Evolutionary conservation across 1,140 invertebrate genomes (phyloP), one percentile per base, ranked within the genome.

Genomic region (Ceratina calcarata): DNA sequence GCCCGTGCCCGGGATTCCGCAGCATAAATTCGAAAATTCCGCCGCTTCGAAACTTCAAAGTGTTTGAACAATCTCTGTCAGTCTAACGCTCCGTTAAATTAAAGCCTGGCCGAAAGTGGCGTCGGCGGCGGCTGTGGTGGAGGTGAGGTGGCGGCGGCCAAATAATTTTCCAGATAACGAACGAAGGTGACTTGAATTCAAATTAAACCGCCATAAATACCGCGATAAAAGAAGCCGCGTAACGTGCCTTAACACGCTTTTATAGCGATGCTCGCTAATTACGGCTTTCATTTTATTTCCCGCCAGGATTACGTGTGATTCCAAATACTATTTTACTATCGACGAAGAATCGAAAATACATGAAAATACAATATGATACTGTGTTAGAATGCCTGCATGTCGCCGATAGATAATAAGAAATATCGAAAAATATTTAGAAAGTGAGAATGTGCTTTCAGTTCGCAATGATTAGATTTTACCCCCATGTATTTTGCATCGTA

Each of bases 11-110:
- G 20, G 60, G 53, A 81, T 85, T 77, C 82, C 83, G 18, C 22
- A 60, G 68, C 24, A 22, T 45, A 45, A 45, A 45, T 45, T 45
- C 37, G 37, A 45, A 51, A 80, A 85, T 85, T 85, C 72, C 78
- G 53, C 8, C 27, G 73, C 62, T 51, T n/a, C 15, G 65, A 32
- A 84, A 84, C 64, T 84, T 78, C 58, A 72, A 84, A 85, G 82
- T 71, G 37, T 55, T 67, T 60, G 65, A 49, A 66, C 70, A 79
- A 74, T 79, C 55, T 66, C 61, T 24, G 22, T 51, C 53, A 15
- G 61, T 51, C 49, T 16, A 18, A 49, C n/a, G 61, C 61, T n/a
- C 32, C 27, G 51, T 79, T 79, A 51, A 58, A 58, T 49, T 51
- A 45, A 45, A 16, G 37, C 27, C 27, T 37, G n/a, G 27, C 37